Percentiles rank a stretch among this genome's conserved stretches.
Conservation (phyloP, 2,888 invertebrate species). For the Scaptomyza caliginosa region DNA sequence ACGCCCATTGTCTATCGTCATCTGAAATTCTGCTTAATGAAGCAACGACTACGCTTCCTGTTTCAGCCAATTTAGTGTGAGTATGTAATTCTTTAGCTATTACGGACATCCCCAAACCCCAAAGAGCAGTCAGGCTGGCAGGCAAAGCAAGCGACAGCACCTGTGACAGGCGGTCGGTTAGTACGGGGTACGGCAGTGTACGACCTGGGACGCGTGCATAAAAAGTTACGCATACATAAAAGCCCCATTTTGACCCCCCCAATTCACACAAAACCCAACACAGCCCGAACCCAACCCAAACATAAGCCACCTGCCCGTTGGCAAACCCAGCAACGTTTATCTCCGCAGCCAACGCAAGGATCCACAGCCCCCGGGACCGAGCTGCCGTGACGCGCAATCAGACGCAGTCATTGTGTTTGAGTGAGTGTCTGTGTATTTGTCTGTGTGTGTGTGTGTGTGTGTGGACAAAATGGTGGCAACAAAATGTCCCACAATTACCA, state of each 20-base stretch:
- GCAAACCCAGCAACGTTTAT: conserved; percentile 63
- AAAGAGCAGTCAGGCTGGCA: neutral
- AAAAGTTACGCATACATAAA: conserved; percentile 73
- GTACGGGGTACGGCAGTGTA: conserved; percentile 8
- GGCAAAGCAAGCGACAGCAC: conserved; percentile 36
- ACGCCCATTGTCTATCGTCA: conserved; percentile 55
- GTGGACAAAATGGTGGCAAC: conserved; percentile 72
- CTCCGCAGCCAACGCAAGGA: conserved; percentile 53
- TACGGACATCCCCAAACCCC: conserved; percentile 67
- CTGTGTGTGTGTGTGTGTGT: conserved; percentile 26
- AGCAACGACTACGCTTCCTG: conserved; percentile 81
- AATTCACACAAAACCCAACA: neutral
- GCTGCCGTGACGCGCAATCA: conserved; percentile 64
- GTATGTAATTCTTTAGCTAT: conserved; percentile 83
- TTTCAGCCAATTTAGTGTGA: conserved; percentile 83
- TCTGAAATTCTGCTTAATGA: conserved; percentile 80
- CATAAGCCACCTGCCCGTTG: conserved; percentile 64
- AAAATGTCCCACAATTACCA: conserved; percentile 84
- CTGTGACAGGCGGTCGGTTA: conserved; percentile 57
- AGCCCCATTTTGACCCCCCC: conserved; percentile 21
- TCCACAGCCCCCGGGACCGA: conserved; percentile 19
- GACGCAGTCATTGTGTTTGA: conserved; percentile 66
- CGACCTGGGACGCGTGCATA: conserved; percentile 58
- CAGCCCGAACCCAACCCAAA: conserved; percentile 51
- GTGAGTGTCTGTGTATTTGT: conserved; percentile 35